Percentiles rank a stretch among this genome's conserved stretches.
Evolutionary conservation across 1,140 invertebrate species (phyloP).

Genomic region (Trinorchestia longiramus): DNA sequence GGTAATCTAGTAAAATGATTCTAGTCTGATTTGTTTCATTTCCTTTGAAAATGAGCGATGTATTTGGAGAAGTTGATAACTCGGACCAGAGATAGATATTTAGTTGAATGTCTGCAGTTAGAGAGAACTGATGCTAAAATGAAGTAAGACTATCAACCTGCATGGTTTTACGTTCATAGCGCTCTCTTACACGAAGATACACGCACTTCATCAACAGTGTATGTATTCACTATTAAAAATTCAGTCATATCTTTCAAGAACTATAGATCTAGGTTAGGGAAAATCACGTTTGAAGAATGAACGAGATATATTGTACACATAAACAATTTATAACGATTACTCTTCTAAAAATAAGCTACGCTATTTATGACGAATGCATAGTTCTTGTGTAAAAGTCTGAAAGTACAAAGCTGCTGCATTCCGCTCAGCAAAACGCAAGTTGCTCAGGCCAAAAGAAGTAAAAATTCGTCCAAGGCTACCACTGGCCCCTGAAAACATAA

Average conservation of each 20-base stretch:
- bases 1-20: neutral
- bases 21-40: neutral
- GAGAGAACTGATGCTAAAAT: neutral
- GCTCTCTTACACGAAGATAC: neutral
- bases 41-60: neutral
- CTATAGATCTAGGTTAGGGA: neutral
- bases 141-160: neutral
- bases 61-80: neutral
- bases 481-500: neutral
- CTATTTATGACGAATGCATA: conserved; percentile 39
- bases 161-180: neutral
- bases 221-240: neutral
- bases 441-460: neutral
- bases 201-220: neutral
- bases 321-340: conserved; percentile 15
- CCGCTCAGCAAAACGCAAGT: neutral
- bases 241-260: neutral
- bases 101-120: neutral
- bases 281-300: neutral
- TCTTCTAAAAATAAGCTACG: conserved; percentile 10
- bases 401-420: conserved; percentile 8
- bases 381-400: conserved; percentile 26
- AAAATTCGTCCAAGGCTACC: neutral
- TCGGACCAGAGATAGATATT: neutral
- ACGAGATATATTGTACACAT: conserved; percentile 33